These are phyloP conservation scores for Cryptoblepharus egeriae DNA, from an alignment of 2,797 vertebrate genomes.

Conservation along the genomic window DNA sequence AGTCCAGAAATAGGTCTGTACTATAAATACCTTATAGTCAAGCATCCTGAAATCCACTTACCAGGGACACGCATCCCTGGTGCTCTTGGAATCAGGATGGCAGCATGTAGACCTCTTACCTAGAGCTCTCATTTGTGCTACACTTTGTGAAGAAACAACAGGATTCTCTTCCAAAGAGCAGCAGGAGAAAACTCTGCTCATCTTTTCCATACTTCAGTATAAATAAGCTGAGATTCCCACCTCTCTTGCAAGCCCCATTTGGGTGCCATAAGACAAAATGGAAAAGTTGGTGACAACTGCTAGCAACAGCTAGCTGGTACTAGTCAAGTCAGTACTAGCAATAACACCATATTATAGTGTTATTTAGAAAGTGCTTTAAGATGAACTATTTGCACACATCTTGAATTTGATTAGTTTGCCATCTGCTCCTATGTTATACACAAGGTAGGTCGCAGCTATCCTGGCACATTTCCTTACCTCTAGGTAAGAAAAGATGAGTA, in stretches of 20 bases:
- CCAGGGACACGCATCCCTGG: background rate
- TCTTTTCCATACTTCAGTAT: background rate
- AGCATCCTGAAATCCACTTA: background rate
- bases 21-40: background rate
- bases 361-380: background rate
- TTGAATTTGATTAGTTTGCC: background rate
- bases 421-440: background rate
- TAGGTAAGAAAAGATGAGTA: background rate
- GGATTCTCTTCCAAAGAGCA: background rate
- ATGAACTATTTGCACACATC: too few species aligned
- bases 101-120: background rate
- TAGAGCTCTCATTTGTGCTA: background rate
- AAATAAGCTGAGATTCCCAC: background rate
- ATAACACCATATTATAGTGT: background rate
- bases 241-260: background rate
- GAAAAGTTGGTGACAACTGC: background rate
- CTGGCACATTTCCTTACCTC: background rate
- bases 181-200: background rate
- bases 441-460: background rate
- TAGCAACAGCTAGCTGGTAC: background rate
- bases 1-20: background rate
- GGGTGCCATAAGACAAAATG: background rate
- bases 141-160: background rate
- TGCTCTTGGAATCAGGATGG: background rate
- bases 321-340: too few species aligned